A percentile compares a stretch with the other conserved stretches of the same genome.
Conservation (phyloP, 2,888 invertebrate genomes). For the Entomobrya proxima region DNA sequence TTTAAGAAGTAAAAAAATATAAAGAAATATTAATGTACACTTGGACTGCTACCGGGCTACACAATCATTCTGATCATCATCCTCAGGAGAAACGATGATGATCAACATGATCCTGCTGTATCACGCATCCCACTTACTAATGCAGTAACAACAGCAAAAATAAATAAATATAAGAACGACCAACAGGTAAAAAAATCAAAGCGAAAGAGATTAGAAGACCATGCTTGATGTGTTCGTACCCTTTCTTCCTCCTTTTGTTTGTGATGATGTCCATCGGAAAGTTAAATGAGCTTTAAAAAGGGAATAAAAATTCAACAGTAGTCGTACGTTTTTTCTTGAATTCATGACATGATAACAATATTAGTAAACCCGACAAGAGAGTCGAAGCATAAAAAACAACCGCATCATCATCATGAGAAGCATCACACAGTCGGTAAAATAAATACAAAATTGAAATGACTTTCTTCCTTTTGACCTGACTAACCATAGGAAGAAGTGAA, state of each 20-base stretch:
- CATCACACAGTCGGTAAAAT: slow-evolving; percentile 22
- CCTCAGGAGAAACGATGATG: neutral
- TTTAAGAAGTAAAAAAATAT: neutral
- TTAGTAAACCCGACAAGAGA: neutral
- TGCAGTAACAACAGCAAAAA: neutral
- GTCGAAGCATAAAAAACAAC: neutral
- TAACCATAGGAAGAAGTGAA: neutral
- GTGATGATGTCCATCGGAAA: slow-evolving; percentile 7
- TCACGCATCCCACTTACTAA: neutral
- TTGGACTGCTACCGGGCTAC: slow-evolving; percentile 56
- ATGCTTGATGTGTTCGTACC: neutral
- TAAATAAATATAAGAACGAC: neutral
- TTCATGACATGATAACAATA: slow-evolving; percentile 28
- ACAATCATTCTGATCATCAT: slow-evolving; percentile 10
- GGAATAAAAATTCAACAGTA: slow-evolving; percentile 40
- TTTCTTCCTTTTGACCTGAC: slow-evolving; percentile 27
- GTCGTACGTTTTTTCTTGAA: slow-evolving; percentile 4
- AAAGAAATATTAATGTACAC: slow-evolving; percentile 29
- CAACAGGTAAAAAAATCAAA: neutral
- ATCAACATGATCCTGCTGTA: neutral
- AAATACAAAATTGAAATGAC: slow-evolving; percentile 42
- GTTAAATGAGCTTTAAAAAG: slow-evolving; percentile 36
- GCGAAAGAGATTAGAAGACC: neutral
- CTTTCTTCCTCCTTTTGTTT: neutral
- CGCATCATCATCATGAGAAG: neutral